phyloP scores from a whole-genome alignment of 2,113 vertebrate species.

The Malurus elegans region DNA sequence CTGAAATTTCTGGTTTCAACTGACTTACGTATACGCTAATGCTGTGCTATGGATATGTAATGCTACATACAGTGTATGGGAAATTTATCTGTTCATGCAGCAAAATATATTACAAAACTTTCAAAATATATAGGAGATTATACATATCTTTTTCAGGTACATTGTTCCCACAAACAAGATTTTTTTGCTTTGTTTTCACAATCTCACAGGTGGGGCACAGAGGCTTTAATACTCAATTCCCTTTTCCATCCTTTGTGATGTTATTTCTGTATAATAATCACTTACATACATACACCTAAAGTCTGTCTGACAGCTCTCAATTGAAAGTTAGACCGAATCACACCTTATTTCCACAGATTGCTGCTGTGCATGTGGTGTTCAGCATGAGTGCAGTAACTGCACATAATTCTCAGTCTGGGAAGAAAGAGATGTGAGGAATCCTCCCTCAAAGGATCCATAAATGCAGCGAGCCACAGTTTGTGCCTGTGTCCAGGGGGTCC shows the following conservation, averaged over 20 bases:
- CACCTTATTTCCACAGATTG: not conserved
- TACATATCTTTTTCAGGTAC: not conserved
- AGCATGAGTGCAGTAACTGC: fast-evolving
- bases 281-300: not conserved
- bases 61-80: not conserved
- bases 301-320: not conserved
- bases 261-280: not conserved
- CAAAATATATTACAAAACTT: not conserved
- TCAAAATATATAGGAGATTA: not conserved
- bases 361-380: not conserved
- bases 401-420: not conserved
- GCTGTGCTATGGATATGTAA: not conserved
- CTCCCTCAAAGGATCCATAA: not conserved
- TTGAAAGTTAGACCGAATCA: not conserved
- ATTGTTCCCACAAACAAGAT: not conserved
- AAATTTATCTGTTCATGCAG: not conserved
- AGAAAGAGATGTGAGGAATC: not conserved
- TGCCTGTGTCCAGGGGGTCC: not conserved
- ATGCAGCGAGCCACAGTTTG: not conserved
- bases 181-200: not conserved
- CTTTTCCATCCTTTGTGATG: not conserved
- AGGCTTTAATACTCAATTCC: not conserved
- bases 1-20: not conserved
- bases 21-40: not conserved
- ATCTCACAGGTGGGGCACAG: not conserved